phyloP scores from a whole-genome alignment of 2,888 invertebrate species.

The Acleris holmiana region DNA sequence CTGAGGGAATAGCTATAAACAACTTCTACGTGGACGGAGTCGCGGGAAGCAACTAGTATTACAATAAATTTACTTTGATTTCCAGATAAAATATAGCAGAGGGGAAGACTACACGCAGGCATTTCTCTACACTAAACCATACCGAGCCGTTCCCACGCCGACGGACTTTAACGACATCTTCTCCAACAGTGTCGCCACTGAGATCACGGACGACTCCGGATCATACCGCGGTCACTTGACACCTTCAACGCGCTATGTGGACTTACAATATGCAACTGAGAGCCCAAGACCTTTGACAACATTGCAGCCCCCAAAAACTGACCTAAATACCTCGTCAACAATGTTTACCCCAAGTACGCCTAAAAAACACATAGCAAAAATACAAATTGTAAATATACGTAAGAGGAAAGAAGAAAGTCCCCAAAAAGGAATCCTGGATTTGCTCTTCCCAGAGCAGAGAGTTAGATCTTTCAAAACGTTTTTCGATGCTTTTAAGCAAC shows the following conservation, averaged over 20 bases:
- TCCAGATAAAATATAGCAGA: not conserved
- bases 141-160: not conserved
- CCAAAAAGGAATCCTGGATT: constrained; percentile 63
- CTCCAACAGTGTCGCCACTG: not conserved
- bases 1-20: no score
- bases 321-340: fast-evolving
- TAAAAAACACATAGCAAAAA: no score
- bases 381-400: not conserved
- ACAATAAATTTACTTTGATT: not conserved
- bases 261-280: not conserved
- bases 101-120: not conserved
- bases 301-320: no score
- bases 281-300: no score
- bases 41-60: no score
- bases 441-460: constrained; percentile 63
- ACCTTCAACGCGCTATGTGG: not conserved
- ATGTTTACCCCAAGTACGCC: not conserved
- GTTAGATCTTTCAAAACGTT: constrained; percentile 62
- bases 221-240: not conserved
- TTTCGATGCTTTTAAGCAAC: constrained; percentile 57
- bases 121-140: not conserved
- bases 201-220: not conserved
- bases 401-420: constrained; percentile 42
- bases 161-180: constrained; percentile 3
- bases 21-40: no score